Evolutionary conservation across 2,888 invertebrate genomes (phyloP).

Genomic region (Stenodera caucasica): DNA sequence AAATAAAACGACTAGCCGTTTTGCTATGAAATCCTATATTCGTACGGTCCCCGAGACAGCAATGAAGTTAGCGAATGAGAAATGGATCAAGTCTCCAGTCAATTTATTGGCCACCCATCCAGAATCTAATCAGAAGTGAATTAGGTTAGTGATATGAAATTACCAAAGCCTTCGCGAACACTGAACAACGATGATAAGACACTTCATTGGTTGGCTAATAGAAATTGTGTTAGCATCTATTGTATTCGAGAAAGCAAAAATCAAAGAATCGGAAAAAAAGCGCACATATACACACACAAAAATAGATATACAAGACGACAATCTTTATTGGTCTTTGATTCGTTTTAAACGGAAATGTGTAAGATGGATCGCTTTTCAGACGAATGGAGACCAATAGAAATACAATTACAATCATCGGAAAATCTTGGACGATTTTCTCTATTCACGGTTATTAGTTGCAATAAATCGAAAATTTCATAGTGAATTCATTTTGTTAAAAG

Average conservation of each 20-base stretch:
- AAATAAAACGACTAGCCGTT: conserved; percentile 47
- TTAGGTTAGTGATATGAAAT: conserved; percentile 56
- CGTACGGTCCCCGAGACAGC: conserved; percentile 47
- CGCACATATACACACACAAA: conserved; percentile 18
- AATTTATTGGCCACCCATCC: conserved; percentile 57
- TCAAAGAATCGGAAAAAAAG: neutral
- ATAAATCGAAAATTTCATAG: conserved; percentile 5
- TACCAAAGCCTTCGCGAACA: conserved; percentile 48
- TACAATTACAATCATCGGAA: conserved; percentile 37
- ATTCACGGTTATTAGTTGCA: conserved; percentile 1
- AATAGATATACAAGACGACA: conserved; percentile 32
- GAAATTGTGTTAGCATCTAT: conserved; percentile 50
- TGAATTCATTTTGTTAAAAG: neutral
- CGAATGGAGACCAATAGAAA: conserved; percentile 20
- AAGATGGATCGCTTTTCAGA: conserved; percentile 20
- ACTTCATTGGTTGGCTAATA: conserved; percentile 50
- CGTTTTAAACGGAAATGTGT: conserved; percentile 25
- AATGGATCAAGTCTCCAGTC: conserved; percentile 55
- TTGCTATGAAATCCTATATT: conserved; percentile 50
- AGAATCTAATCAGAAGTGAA: conserved; percentile 56
- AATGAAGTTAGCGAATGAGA: conserved; percentile 56
- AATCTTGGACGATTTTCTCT: neutral
- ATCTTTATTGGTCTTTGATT: conserved; percentile 40
- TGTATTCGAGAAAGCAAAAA: conserved; percentile 20
- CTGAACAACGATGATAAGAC: conserved; percentile 55